Evolutionary conservation across 2,888 invertebrate genomes (phyloP), one percentile per base, ranked within the genome.

Genomic region (Noctua fimbriata): DNA sequence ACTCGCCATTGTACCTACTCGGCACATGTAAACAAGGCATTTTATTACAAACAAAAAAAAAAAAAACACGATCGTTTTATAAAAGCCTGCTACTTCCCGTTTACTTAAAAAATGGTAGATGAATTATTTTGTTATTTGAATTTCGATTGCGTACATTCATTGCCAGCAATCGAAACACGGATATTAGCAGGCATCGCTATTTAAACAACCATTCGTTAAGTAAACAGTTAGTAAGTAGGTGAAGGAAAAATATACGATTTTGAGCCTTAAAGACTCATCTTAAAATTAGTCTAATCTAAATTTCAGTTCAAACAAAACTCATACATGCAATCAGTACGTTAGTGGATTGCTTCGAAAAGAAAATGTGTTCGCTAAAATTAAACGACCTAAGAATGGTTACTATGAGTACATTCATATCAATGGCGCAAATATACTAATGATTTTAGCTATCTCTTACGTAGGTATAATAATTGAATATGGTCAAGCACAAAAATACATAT

Each of bases 281-380:
- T 69, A 76, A 67, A n/a, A 84, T 67, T 32, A 82, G 14, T 83
- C 81, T 81, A 69, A 55, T 47, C 76, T 83, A 69, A 74, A 76
- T 72, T 69, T 36, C 55, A 83, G 1, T 63, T 70, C 76, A 86
- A 74, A 87, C 76, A 73, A 86, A 77, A 79, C 74, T 81, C 65
- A 81, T 76, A 87, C 89, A 88, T 88, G 87, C 87, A 76, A 88
- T 88, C 84, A 89, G 84, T 89, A 84, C 49, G 75, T 89, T 88
- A 88, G 84, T 89, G 79, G 73, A 79, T 82, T 81, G 87, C 78
- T 47, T 76, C 21, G 76, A 87, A 85, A 85, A 69, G 73, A 85
- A 85, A 81, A 75, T 21, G 85, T 85, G 85, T 87, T 67, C 4
- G 16, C 87, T 87, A 87, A 84, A 85, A 81, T 85, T 84, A 84